These are phyloP conservation scores for Sebastes dallii DNA, from an alignment of 2,797 vertebrate genomes.

Conservation along the genomic window DNA sequence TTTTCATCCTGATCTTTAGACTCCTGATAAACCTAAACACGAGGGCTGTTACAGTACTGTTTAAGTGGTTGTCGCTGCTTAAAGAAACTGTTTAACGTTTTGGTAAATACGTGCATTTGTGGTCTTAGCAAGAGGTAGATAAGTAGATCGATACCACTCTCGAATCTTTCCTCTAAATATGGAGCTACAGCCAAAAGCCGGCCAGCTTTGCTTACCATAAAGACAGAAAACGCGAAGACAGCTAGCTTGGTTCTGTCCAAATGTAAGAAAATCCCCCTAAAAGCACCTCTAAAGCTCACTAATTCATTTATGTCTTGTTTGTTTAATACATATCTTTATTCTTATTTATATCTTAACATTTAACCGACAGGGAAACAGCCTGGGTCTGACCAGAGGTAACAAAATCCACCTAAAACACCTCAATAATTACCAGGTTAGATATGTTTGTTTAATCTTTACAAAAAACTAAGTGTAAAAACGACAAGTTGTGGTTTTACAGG, in stretches of 20 bases:
- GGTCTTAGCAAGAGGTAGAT: neutral
- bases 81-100: slow-evolving; percentile 17
- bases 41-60: neutral
- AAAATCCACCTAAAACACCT: neutral
- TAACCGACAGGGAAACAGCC: no score
- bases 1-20: slow-evolving; percentile 21
- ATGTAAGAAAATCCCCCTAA: neutral
- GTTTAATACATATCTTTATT: no score
- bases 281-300: neutral
- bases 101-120: neutral
- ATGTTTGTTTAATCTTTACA: neutral
- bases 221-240: neutral
- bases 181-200: neutral
- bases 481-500: neutral
- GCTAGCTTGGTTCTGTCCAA: no score
- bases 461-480: neutral
- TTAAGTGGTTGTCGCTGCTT: neutral
- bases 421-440: neutral
- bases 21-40: slow-evolving; percentile 4
- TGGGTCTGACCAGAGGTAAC: no score
- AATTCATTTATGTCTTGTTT: no score
- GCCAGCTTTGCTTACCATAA: neutral
- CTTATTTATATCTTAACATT: no score
- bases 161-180: neutral
- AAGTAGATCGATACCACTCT: neutral